phyloP scores from a whole-genome alignment of 2,113 vertebrate genomes.

The Lathamus discolor region DNA sequence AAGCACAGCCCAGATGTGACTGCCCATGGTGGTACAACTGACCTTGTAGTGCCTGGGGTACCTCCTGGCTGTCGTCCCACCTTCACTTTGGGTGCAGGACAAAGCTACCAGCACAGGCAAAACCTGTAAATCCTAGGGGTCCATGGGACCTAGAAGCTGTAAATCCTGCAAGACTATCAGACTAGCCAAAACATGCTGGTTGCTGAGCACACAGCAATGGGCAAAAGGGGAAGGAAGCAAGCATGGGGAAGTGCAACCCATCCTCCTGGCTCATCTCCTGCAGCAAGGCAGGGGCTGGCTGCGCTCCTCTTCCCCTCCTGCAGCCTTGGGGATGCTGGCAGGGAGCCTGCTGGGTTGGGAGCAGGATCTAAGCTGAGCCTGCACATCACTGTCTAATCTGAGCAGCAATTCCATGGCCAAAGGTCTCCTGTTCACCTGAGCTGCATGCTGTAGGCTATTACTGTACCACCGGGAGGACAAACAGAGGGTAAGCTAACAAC shows the following conservation, averaged over 20 bases:
- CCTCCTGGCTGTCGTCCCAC: not conserved
- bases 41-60: not conserved
- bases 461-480: not conserved
- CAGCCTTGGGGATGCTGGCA: not conserved
- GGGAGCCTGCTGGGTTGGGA: not conserved
- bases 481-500: not conserved
- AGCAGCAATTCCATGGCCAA: not conserved
- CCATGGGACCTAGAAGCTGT: not conserved
- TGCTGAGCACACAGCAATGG: not conserved
- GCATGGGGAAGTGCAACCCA: not conserved
- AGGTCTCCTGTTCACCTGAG: not conserved
- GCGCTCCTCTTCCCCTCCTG: not conserved
- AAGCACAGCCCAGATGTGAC: not conserved
- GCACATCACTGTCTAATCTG: not conserved
- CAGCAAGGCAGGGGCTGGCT: accelerated
- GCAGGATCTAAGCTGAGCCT: not conserved
- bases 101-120: not conserved
- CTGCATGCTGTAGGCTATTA: not conserved
- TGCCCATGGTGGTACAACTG: not conserved
- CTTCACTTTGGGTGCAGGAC: not conserved
- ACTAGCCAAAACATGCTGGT: not conserved
- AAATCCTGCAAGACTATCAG: not conserved
- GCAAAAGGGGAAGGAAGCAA: not conserved
- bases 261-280: not conserved
- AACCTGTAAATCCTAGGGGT: not conserved